Evolutionary conservation across 2,797 vertebrate species (phyloP).

Genomic region (Sardinella longiceps): DNA sequence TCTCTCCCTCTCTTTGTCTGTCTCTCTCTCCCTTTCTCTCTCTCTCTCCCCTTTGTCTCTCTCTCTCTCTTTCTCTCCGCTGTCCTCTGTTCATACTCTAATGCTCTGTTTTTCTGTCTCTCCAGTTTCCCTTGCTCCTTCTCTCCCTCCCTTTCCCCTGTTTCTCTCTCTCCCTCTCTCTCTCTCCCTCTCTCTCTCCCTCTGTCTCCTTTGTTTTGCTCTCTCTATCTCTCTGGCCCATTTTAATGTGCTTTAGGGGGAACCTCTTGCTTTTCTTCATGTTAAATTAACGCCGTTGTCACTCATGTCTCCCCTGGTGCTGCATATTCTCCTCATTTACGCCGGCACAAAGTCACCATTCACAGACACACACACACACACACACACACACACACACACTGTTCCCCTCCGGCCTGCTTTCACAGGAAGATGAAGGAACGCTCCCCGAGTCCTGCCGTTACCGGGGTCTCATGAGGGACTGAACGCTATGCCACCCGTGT

Average conservation of each 20-base stretch:
- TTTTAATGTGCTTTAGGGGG: conserved; percentile 51
- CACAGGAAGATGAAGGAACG: background rate
- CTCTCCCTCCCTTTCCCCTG: conserved; percentile 31
- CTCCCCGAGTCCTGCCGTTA: background rate
- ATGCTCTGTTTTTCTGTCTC: too few species aligned
- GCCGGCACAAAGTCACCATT: conserved; percentile 8
- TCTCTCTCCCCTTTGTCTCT: background rate
- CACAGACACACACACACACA: too few species aligned
- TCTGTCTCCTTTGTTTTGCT: background rate
- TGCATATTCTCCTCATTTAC: conserved; percentile 43
- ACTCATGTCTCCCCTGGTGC: conserved; percentile 43
- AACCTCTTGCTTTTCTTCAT: conserved; percentile 37
- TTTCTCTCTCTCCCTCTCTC: conserved; percentile 23
- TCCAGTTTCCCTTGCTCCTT: conserved; percentile 23
- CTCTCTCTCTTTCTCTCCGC: background rate
- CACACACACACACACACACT: too few species aligned
- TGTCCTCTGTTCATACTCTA: background rate
- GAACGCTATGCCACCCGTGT: background rate
- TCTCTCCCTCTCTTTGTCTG: conserved; percentile 8
- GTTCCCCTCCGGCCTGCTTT: background rate
- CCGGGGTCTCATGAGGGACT: background rate
- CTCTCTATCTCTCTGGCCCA: conserved; percentile 37
- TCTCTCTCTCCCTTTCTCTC: background rate
- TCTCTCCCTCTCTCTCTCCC: conserved; percentile 19
- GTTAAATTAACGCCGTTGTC: conserved; percentile 56